Evolutionary conservation across 2,797 vertebrate genomes (phyloP), one percentile per base, ranked within the genome.

Genomic region (Propithecus perrieri): DNA sequence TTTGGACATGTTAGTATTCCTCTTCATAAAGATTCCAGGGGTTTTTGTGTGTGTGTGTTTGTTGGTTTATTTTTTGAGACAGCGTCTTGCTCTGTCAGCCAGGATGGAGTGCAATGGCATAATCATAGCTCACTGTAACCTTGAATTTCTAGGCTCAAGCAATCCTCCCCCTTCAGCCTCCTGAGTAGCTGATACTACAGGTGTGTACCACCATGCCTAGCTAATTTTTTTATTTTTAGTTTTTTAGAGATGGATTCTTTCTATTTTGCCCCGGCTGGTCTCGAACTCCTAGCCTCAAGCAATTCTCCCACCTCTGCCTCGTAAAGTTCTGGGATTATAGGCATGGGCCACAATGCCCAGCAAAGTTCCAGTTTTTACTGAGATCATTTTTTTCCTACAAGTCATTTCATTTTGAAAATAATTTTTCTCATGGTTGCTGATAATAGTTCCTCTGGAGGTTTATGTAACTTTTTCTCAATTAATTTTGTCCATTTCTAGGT

Each of bases 381-480:
- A 90, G 3, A 81, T 83, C n/a, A 43, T 43, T 78, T 79, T 91
- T 91, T 78, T 85, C 69, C 76, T 91, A 80, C n/a, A 93, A 94
- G 59, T 97, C 53, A 87, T 85, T 95, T 86, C 65, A 80, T 72
- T 93, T 84, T 91, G 50, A 89, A 92, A 92, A 96, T 95, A 71
- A 83, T 88, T 91, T 92, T 92, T 92, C 72, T 93, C 43, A 41
- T 43, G 28, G 10, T 85, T 65, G 20, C 38, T 95, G 50, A 78
- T 92, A 85, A 72, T 69, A 71, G 35, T 78, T 72, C 38, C 80
- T 89, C 14, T 4, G n/a, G 71, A 94, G 48, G 38, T 67, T 89
- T 97, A 94, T 55, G 38, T 72, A 43, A 94, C 72, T 46, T 94
- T 95, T 95, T 83, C 76, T 97, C 94, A 92, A 69, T 97, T 95